Conservation (phyloP, 2,797 vertebrate species). For the Tachyglossus aculeatus region DNA sequence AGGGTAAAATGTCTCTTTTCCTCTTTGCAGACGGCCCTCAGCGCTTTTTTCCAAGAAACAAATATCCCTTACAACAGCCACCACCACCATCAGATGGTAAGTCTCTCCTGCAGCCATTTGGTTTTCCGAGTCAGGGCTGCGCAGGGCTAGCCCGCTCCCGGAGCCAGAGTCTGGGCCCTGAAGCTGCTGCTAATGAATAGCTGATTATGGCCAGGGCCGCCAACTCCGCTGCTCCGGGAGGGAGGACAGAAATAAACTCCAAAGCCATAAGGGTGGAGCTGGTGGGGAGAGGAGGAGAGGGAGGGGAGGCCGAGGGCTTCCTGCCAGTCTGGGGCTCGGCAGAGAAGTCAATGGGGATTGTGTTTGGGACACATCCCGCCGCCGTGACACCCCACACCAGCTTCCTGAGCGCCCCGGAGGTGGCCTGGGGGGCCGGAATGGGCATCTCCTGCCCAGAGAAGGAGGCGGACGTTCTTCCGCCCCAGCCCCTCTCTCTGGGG, state of each 20-base stretch:
- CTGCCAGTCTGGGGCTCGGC: neutral
- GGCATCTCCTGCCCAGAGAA: too few species aligned
- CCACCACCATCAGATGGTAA: conserved; percentile 97
- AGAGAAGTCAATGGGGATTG: too few species aligned
- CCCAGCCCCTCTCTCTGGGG: too few species aligned
- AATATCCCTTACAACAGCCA: conserved; percentile 96
- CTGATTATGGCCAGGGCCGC: too few species aligned
- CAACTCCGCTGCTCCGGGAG: neutral
- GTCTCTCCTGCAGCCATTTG: conserved; percentile 52
- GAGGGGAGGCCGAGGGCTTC: neutral
- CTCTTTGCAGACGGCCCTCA: conserved; percentile 88
- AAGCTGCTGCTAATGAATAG: neutral
- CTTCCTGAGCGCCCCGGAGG: neutral
- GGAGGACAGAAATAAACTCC: neutral
- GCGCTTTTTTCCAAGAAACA: conserved; percentile 98
- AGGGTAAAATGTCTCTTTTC: conserved; percentile 9
- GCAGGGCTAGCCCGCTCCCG: neutral
- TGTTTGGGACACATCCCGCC: neutral
- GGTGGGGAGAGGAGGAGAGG: neutral
- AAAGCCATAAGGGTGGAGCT: neutral
- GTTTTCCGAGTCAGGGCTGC: accelerated
- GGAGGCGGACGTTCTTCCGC: too few species aligned
- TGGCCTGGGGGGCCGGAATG: neutral
- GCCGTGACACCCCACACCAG: neutral
- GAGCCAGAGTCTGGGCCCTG: neutral